phyloP scores from a whole-genome alignment of 2,888 invertebrate genomes.

The Homarus gammarus region DNA sequence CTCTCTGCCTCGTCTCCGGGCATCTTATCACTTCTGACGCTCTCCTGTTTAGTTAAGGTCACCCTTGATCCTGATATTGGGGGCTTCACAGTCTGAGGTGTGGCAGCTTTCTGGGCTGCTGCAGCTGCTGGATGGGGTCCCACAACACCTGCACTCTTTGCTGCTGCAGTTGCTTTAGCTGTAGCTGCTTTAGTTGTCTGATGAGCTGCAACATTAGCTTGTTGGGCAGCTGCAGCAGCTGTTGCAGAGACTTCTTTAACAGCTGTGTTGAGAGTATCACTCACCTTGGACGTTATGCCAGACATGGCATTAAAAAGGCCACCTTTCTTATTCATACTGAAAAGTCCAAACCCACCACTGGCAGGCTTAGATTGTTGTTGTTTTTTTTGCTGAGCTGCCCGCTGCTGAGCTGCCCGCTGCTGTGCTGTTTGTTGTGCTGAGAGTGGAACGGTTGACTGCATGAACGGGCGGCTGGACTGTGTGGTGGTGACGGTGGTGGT shows the following conservation, averaged over 20 bases:
- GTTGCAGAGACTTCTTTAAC: constrained; percentile 75
- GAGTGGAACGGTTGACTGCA: constrained; percentile 62
- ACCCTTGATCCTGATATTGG: constrained; percentile 35
- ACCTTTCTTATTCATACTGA: constrained; percentile 74
- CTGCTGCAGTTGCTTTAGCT: constrained; percentile 69
- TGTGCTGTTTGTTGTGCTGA: constrained; percentile 25
- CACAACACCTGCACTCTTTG: constrained; percentile 62
- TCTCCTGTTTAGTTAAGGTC: constrained; percentile 74
- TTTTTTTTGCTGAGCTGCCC: too few relatives aligned
- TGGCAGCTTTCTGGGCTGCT: constrained; percentile 10
- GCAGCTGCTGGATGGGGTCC: constrained; percentile 20
- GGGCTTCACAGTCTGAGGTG: constrained; percentile 41
- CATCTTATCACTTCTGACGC: constrained; percentile 75
- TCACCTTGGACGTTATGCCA: constrained; percentile 75
- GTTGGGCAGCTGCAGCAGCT: constrained; percentile 70
- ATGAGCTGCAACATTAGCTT: constrained; percentile 73
- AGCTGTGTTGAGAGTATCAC: constrained; percentile 74
- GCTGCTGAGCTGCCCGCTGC: constrained; percentile 55
- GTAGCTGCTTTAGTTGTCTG: constrained; percentile 72
- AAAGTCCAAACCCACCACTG: constrained; percentile 72
- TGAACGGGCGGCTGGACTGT: constrained; percentile 60
- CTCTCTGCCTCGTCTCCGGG: constrained; percentile 70
- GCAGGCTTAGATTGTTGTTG: constrained; percentile 56
- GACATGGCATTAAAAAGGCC: constrained; percentile 75
- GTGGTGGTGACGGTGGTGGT: constrained; percentile 72